Conservation (phyloP, 2,888 invertebrate species). For the Timandra comae region DNA sequence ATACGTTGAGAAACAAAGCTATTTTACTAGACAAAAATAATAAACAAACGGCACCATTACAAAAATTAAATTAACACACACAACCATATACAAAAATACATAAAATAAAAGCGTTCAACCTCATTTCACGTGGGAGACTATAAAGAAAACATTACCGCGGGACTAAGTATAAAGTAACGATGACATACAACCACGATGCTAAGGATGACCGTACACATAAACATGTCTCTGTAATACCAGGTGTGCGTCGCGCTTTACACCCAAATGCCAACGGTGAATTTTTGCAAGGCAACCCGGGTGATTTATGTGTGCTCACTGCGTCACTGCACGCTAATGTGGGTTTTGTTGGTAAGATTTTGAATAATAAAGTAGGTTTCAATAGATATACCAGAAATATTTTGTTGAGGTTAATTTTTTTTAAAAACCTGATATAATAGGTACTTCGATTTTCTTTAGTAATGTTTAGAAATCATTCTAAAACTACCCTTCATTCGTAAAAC, state of each 20-base stretch:
- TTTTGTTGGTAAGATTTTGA: no score
- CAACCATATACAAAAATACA: slow-evolving; percentile 4
- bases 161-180: slow-evolving; percentile 22
- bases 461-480: no score
- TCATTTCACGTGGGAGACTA: slow-evolving; percentile 7
- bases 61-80: slow-evolving; percentile 1
- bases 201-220: slow-evolving; percentile 23
- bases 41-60: background rate
- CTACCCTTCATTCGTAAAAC: no score
- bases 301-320: slow-evolving; percentile 18
- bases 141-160: slow-evolving; percentile 13
- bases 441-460: no score
- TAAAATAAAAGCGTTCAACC: no score
- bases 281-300: slow-evolving; percentile 19
- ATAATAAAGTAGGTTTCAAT: no score
- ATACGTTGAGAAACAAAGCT: no score
- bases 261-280: slow-evolving; percentile 12
- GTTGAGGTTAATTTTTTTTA: no score
- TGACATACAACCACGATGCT: slow-evolving; percentile 16
- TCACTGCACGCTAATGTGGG: slow-evolving; percentile 19
- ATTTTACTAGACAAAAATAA: no score
- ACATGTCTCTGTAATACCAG: slow-evolving; percentile 19
- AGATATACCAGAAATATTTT: no score
- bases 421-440: no score
- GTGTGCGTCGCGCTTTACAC: slow-evolving; percentile 16